These are phyloP conservation scores for Parnassius mnemosyne DNA, from an alignment of 2,888 invertebrate species.

Conservation along the genomic window DNA sequence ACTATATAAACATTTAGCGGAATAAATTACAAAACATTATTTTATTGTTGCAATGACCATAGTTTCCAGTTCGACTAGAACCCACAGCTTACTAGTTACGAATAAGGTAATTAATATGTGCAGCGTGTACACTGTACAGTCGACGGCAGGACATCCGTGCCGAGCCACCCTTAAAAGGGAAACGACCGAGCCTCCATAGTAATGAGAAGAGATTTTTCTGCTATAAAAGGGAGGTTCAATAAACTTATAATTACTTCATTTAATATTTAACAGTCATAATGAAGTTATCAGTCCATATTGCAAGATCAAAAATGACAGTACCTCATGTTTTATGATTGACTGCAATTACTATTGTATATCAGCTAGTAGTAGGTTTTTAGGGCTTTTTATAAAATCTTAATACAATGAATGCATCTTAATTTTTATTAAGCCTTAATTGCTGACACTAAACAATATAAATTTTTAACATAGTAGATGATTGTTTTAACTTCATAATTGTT, in stretches of 20 bases:
- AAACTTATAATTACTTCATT: constrained; percentile 13
- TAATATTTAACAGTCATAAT: not conserved
- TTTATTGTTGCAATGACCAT: not conserved
- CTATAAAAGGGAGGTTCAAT: constrained; percentile 18
- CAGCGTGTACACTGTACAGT: constrained; percentile 6
- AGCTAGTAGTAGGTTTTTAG: too few species aligned
- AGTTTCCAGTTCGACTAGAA: not conserved
- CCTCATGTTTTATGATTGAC: too few species aligned
- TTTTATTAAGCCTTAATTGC: too few species aligned
- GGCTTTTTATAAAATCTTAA: too few species aligned
- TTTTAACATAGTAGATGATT: too few species aligned
- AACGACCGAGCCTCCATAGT: constrained; percentile 17
- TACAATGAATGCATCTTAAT: too few species aligned
- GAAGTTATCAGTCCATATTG: not conserved
- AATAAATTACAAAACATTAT: not conserved
- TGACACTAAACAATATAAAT: too few species aligned
- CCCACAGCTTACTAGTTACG: constrained; percentile 1
- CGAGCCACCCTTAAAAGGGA: constrained; percentile 19
- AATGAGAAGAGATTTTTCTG: constrained; percentile 17
- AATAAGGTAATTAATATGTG: constrained; percentile 26
- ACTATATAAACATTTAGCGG: too few species aligned
- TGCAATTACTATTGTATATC: too few species aligned
- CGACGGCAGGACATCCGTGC: constrained; percentile 19
- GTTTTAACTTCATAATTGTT: too few species aligned
- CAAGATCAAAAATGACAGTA: too few species aligned